Evolutionary conservation across 2,113 vertebrate genomes (phyloP).

Genomic region (Nothobranchius furzeri): DNA sequence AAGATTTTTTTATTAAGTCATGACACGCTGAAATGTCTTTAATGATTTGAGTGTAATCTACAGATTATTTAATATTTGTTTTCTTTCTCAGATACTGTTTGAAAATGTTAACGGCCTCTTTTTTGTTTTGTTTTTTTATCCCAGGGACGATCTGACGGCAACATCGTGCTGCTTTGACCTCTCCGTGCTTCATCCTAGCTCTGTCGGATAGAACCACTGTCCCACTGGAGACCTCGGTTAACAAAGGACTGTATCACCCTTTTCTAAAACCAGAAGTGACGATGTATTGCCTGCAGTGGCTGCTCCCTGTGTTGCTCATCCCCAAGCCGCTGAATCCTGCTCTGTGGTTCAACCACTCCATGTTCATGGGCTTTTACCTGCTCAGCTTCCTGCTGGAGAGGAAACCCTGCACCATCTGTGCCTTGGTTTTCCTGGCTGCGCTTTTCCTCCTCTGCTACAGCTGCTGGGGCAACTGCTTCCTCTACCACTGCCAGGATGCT

Average conservation of each 20-base stretch:
- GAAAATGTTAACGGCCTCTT: neutral
- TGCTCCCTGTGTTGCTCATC: conserved; percentile 97
- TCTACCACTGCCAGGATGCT: conserved; percentile 95
- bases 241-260: neutral
- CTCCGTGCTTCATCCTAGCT: conserved; percentile 38
- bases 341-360: conserved; percentile 98
- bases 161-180: conserved; percentile 20
- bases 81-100: neutral
- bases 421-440: conserved; percentile 98
- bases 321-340: conserved; percentile 98
- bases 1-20: too few species aligned
- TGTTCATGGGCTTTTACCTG: conserved; percentile 99
- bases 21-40: too few species aligned
- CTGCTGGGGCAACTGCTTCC: conserved; percentile 99
- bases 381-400: conserved; percentile 99
- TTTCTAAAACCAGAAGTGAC: conserved; percentile 19
- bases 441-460: conserved; percentile 99
- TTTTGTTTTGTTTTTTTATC: too few species aligned
- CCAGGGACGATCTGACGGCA: conserved; percentile 57
- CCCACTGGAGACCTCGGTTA: neutral
- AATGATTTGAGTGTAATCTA: too few species aligned
- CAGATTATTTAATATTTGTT: neutral
- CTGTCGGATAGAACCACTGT: conserved; percentile 22
- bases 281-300: conserved; percentile 99
- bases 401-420: conserved; percentile 99